Conservation (phyloP, 2,113 vertebrate genomes). For the Todiramphus saurophagus region DNA sequence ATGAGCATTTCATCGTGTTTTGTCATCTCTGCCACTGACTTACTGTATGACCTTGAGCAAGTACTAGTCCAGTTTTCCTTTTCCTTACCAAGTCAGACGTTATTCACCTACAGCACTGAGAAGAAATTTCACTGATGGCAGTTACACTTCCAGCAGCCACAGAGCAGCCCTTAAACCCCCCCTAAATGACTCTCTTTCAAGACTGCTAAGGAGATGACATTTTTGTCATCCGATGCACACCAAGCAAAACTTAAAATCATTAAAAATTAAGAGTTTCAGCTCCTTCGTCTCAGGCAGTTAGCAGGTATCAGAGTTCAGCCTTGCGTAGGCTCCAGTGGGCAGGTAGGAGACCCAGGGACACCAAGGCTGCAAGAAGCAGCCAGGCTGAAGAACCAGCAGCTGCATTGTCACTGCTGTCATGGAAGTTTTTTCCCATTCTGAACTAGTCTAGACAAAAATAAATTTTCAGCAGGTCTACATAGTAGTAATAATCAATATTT, state of each 20-base stretch:
- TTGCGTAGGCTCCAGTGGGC: neutral
- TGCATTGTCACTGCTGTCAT: neutral
- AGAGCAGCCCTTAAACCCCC: neutral
- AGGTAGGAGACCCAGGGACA: neutral
- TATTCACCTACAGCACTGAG: neutral
- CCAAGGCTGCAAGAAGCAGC: neutral
- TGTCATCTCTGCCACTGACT: neutral
- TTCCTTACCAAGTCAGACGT: neutral
- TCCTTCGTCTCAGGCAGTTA: neutral
- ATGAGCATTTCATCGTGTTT: neutral
- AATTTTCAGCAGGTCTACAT: neutral
- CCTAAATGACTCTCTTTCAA: neutral
- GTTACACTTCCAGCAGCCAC: neutral
- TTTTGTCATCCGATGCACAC: neutral
- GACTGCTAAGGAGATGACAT: neutral
- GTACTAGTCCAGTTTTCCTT: neutral
- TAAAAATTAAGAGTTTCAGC: neutral
- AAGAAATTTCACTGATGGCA: neutral
- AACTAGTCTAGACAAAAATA: slow-evolving; percentile 17
- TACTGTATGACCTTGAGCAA: neutral
- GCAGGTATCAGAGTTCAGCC: neutral
- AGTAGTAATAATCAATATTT: slow-evolving; percentile 21
- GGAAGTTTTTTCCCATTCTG: neutral
- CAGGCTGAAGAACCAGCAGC: neutral
- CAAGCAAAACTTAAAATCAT: neutral